These are phyloP conservation scores for Phylloscopus trochiloides DNA, from an alignment of 2,113 vertebrate genomes.

Conservation along the genomic window DNA sequence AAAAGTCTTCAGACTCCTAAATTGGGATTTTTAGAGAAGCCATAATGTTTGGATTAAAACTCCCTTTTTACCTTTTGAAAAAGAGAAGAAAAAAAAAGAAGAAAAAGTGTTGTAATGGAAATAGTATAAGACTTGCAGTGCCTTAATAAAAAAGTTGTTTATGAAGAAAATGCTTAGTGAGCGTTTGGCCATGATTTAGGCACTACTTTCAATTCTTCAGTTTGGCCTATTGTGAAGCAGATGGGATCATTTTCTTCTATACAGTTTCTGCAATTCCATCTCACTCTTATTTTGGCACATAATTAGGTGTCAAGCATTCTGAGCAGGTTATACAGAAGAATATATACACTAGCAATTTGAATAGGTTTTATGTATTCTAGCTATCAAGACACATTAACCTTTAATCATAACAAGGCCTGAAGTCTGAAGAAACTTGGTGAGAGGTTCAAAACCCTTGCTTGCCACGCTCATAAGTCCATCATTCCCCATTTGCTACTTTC, in stretches of 20 bases:
- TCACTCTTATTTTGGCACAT: constrained; percentile 23
- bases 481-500: neutral
- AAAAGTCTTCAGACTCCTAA: neutral
- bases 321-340: neutral
- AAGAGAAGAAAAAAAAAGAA: neutral
- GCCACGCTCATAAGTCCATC: neutral
- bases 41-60: neutral
- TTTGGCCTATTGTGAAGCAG: neutral
- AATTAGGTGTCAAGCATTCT: constrained; percentile 33
- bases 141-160: neutral
- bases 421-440: constrained; percentile 17
- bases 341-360: constrained; percentile 5
- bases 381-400: constrained; percentile 10
- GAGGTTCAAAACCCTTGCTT: neutral
- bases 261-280: constrained; percentile 7
- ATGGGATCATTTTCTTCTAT: constrained; percentile 8
- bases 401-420: constrained; percentile 18
- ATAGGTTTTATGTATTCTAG: constrained; percentile 8
- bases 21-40: neutral
- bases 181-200: neutral
- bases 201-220: neutral
- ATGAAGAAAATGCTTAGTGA: neutral
- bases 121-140: neutral
- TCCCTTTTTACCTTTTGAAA: neutral
- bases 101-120: neutral